Conservation (phyloP, 2,797 vertebrate species). For the Anomalospiza imberbis region DNA sequence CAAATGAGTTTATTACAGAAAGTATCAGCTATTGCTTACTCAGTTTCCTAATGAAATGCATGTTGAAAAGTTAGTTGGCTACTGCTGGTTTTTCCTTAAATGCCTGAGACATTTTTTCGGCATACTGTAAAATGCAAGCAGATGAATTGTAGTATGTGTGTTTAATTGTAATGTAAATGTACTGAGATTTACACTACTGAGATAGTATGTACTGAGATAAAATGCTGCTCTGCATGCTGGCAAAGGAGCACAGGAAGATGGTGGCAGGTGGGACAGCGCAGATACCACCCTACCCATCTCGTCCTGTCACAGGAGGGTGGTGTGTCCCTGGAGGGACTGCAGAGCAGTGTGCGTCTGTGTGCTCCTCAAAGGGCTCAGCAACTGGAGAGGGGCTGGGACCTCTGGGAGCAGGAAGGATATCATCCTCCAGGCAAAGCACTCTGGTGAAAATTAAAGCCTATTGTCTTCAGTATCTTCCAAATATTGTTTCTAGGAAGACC, state of each 20-base stretch:
- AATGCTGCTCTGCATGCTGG: background rate
- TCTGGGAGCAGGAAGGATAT: background rate
- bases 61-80: conserved; percentile 3
- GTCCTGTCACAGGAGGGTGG: background rate
- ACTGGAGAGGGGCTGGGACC: background rate
- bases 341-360: too few relatives aligned
- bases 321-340: too few relatives aligned
- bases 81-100: background rate
- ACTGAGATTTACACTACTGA: background rate
- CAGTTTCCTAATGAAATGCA: background rate
- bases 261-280: background rate
- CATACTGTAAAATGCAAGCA: background rate
- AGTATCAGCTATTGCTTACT: conserved; percentile 1
- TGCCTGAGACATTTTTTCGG: background rate
- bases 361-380: background rate
- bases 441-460: background rate
- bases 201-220: background rate
- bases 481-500: background rate
- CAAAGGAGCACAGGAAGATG: background rate
- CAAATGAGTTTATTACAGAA: background rate
- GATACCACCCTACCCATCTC: background rate
- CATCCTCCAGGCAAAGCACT: background rate
- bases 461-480: background rate
- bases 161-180: background rate
- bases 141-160: background rate